Evolutionary conservation across 2,797 vertebrate genomes (phyloP).

Genomic region (Peromyscus aztecus): DNA sequence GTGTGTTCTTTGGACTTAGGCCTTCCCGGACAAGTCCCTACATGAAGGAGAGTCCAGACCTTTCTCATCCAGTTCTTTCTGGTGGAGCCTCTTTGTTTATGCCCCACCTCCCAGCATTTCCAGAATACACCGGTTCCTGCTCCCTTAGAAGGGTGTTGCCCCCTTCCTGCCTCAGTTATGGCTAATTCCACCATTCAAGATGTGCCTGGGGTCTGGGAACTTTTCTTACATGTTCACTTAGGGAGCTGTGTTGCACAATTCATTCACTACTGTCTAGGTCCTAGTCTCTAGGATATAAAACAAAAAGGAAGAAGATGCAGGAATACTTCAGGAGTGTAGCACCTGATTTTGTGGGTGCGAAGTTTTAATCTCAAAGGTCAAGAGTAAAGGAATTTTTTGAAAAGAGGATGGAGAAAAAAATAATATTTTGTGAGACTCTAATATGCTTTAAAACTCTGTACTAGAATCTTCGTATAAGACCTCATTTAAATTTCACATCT

Average conservation of each 20-base stretch:
- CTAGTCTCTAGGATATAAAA: background rate
- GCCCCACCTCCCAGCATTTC: background rate
- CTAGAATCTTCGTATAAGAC: background rate
- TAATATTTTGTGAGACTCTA: slow-evolving; percentile 29
- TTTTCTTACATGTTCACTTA: background rate
- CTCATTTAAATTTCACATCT: background rate
- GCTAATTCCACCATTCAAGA: background rate
- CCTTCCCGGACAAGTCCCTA: background rate
- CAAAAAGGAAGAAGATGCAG: background rate
- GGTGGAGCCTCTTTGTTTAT: background rate
- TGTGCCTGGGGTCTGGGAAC: background rate
- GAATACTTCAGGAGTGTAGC: background rate
- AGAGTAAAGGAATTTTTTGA: background rate
- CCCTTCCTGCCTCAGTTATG: background rate
- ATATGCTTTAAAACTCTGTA: background rate
- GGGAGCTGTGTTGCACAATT: background rate
- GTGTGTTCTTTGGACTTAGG: slow-evolving; percentile 72
- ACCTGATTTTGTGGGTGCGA: background rate
- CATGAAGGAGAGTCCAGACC: background rate
- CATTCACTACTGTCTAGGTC: background rate
- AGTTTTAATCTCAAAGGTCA: background rate
- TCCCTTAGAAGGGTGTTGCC: background rate
- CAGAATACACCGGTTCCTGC: background rate
- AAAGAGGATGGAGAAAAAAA: background rate
- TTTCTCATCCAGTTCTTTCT: background rate